Evolutionary conservation across 2,888 invertebrate genomes (phyloP), one percentile per base, ranked within the genome.

Genomic region (Griposia aprilina): DNA sequence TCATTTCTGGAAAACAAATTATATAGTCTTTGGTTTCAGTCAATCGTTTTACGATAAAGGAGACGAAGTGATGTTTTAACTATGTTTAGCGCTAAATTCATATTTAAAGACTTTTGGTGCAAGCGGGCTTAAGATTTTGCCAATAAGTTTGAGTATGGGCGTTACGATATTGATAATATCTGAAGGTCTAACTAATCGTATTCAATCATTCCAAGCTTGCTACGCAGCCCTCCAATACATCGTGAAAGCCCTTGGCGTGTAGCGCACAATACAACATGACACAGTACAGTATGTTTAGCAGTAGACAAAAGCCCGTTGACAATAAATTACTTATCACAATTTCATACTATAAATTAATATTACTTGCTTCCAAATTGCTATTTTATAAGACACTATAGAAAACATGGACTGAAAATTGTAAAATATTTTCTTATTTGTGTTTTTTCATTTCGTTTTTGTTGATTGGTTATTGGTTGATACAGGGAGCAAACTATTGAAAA

Each of bases 271-370:
- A 91, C 90, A 85, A 92, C 88, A 92, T 90, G 90, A 87, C 90
- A 91, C 89, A 90, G 76, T 74, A 86, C 69, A 83, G 82, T 84
- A 91, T 89, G 88, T 87, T 89, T 90, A 93, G 93, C 93, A 76
- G 84, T 87, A 90, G 88, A 92, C 91, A 92, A 90, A 94, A 94
- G 94, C 93, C 87, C 89, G 82, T 86, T 84, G 81, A 90, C 57
- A 45, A 77, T 36, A 70, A 45, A 26, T 36, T 75, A 26, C 10
- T 45, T 45, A 45, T 10, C 45, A 45, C 45, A 45, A 45, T 45
- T 45, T 45, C 45, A 45, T 10, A 45, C 0, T 45, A 45, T 10
- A 45, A 41, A 41, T 41, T 41, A 41, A 4, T 41, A 41, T 41
- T 41, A 41, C 41, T 62, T 55, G 45, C 17, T 69, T 60, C 6